phyloP scores from a whole-genome alignment of 37 sponge, comb jelly and placozoan genomes.

The Aphrocallistes beatrix region DNA sequence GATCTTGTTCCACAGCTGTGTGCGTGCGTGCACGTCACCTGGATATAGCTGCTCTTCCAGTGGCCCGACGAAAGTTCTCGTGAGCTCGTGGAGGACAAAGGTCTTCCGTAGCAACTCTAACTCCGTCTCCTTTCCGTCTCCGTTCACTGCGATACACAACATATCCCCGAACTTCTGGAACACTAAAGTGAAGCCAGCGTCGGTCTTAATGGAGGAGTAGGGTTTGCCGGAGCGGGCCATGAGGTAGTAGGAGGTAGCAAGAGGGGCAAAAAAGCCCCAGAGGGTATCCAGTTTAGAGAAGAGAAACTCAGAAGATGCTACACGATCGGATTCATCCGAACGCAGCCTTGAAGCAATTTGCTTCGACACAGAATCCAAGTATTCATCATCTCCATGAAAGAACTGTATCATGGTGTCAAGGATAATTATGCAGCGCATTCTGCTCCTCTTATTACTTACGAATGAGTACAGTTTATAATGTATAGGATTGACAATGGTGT shows the following conservation, averaged over 20 bases:
- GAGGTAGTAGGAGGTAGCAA: not conserved
- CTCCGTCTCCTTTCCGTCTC: constrained; percentile 7
- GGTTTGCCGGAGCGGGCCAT: constrained; percentile 10
- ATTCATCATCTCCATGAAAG: not conserved
- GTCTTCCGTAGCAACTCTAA: not conserved
- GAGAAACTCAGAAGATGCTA: not conserved
- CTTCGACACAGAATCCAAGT: not conserved
- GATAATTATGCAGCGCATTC: not conserved
- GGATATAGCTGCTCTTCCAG: not conserved
- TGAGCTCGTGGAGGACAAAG: not conserved
- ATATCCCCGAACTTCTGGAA: not conserved
- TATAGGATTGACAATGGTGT: not conserved
- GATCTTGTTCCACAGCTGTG: not conserved
- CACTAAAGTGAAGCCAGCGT: not conserved
- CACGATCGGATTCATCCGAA: not conserved
- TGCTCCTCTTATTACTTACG: not conserved
- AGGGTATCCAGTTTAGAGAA: not conserved
- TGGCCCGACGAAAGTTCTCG: not conserved
- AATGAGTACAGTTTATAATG: not conserved
- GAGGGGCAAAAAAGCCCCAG: not conserved
- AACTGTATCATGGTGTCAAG: constrained; percentile 16
- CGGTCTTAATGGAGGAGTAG: not conserved
- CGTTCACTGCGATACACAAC: not conserved
- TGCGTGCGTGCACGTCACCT: not conserved
- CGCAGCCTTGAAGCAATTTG: not conserved